phyloP scores from a whole-genome alignment of 1,140 invertebrate genomes.

The Phortica variegata region DNA sequence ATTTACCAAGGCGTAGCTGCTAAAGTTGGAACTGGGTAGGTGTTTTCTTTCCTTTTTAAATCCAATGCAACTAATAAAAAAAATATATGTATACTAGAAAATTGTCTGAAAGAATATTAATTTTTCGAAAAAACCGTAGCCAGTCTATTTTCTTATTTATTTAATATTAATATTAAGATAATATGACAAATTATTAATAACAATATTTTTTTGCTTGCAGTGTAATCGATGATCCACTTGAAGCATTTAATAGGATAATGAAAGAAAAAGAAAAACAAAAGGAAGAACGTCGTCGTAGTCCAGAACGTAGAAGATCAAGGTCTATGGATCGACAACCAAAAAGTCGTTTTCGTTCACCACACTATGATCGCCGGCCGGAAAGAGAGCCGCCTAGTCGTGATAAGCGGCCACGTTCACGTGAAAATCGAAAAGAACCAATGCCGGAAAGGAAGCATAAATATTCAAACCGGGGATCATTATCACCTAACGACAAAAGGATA shows the following conservation, averaged over 20 bases:
- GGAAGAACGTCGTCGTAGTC: conserved; percentile 60
- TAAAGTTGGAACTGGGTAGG: conserved; percentile 51
- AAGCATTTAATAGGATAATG: conserved; percentile 81
- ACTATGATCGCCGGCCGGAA: conserved; percentile 30
- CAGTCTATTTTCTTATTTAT: too few relatives aligned
- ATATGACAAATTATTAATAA: too few relatives aligned
- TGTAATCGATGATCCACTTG: conserved; percentile 77
- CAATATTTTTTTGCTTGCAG: conserved; percentile 57
- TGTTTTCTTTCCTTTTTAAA: too few relatives aligned
- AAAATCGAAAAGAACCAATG: too few relatives aligned
- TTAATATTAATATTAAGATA: too few relatives aligned
- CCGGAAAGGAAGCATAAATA: conserved; percentile 41
- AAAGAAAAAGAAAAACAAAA: conserved; percentile 77
- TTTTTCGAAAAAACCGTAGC: too few relatives aligned
- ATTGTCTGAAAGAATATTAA: too few relatives aligned
- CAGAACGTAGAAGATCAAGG: conserved; percentile 39
- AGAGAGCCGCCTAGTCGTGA: conserved; percentile 29
- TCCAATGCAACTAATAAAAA: too few relatives aligned
- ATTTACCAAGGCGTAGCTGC: conserved; percentile 53
- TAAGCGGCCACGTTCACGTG: conserved; percentile 34
- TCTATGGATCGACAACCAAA: conserved; percentile 39
- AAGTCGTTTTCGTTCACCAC: conserved; percentile 35
- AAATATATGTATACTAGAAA: too few relatives aligned
- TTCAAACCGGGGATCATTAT: conserved; percentile 31
- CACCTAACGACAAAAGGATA: conserved; percentile 44